phyloP scores from a whole-genome alignment of 2,888 invertebrate species.

The Agrochola lychnidis region DNA sequence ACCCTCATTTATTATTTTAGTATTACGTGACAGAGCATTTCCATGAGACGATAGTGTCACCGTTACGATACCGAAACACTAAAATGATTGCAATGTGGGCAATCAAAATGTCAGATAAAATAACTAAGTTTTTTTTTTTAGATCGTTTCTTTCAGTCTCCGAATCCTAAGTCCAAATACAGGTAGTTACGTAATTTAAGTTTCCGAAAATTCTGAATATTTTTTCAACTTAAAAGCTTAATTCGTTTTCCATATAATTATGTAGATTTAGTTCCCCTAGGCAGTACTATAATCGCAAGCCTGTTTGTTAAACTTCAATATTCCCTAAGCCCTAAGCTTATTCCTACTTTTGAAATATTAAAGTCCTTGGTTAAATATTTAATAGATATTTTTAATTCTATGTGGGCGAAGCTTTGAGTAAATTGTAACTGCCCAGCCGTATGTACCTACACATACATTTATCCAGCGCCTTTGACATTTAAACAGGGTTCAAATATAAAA shows the following conservation, averaged over 20 bases:
- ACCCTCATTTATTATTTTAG: constrained; percentile 30
- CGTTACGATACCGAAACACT: neutral
- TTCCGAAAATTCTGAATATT: neutral
- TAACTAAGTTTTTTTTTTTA: neutral
- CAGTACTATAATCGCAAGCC: neutral
- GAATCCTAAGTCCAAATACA: neutral
- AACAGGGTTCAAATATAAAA: constrained; percentile 24
- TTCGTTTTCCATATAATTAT: neutral
- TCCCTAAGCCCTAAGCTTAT: constrained; percentile 6
- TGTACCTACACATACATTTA: constrained; percentile 21
- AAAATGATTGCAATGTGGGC: neutral
- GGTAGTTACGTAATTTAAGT: constrained; percentile 14
- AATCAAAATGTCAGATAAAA: neutral
- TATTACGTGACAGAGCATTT: constrained; percentile 16
- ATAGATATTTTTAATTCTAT: constrained; percentile 31
- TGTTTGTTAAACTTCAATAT: constrained; percentile 17
- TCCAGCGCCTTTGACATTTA: constrained; percentile 42
- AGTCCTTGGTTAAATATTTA: constrained; percentile 20
- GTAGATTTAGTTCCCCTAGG: neutral
- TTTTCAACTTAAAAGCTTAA: neutral
- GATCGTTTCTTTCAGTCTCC: neutral
- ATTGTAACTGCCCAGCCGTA: constrained; percentile 5
- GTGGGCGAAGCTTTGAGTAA: constrained; percentile 41
- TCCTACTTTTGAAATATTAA: constrained; percentile 8
- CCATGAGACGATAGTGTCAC: neutral